Base-by-base conservation (phyloP, 2,888 invertebrate species). In the Drosophila niveifrons region DNA sequence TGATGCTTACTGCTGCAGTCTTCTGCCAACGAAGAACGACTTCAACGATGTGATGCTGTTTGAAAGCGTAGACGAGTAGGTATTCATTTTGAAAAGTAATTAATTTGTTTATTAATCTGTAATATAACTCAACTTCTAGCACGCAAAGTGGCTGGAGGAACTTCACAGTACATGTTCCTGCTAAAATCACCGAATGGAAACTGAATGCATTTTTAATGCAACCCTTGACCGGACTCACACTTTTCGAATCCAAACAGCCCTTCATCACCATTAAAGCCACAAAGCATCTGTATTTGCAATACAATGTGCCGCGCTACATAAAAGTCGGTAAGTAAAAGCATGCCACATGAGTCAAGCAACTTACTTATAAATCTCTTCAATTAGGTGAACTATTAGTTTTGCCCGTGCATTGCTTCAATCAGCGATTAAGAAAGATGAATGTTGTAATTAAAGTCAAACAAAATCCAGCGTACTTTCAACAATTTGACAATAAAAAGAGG, bases 11-110 rank as follows among this genome's bases (percentile, higher is more conserved):
- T 51, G 47, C 36, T 61, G 41, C 17, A 2, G 2, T 34, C 1
- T 46, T 7, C 51, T 57, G n/a, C n/a, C 11, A 10, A 2, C 9
- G 1, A 6, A 0, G 0, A 15, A 39, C 1, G 11, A 7, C 8
- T 31, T 34, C 9, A 43, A 50, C 7, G 72, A 72, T 57, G 52
- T 78, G 43, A 76, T 80, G 80, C 9, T 78, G 43, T 73, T 51
- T 23, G 13, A 70, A 7, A 56, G 41, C 18, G 50, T 75, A 3
- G 7, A 3, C n/a, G 7, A 46, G 75, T 79, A 17, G 36, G 10
- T 41, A 41, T 15, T 15, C 3, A 13, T 13, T 39, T 11, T 36
- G 6, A 36, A 36, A 8, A 9, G 10, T 31, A 3, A 9, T 31
- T 36, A n/a, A 36, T 36, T 36, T 36, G 6, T 23, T 23, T 23